These are phyloP conservation scores for Drosophila greeni DNA, from an alignment of 2,888 invertebrate genomes.

Conservation along the genomic window DNA sequence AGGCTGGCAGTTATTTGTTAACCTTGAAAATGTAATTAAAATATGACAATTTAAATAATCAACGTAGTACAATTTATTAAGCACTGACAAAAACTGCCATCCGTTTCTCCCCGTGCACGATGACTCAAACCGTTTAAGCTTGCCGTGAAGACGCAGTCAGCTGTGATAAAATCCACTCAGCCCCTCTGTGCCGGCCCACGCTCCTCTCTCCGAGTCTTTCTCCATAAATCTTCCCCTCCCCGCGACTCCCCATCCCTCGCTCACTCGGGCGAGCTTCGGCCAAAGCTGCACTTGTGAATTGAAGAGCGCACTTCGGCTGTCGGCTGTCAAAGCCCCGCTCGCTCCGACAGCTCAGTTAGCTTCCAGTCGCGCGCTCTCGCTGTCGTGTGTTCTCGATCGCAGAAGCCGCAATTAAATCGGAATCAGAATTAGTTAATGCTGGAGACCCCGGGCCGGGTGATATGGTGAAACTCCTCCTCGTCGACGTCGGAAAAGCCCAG, in stretches of 20 bases:
- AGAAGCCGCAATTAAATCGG: constrained; percentile 8
- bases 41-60: too few species aligned
- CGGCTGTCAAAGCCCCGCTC: constrained; percentile 41
- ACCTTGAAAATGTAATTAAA: too few species aligned
- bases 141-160: constrained; percentile 23
- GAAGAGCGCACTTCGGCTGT: constrained; percentile 5
- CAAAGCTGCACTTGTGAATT: constrained; percentile 60
- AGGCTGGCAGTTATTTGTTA: background rate
- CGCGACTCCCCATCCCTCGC: background rate
- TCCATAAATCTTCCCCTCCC: background rate
- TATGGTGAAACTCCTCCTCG: constrained; percentile 30
- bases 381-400: constrained; percentile 43
- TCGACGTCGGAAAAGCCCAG: constrained; percentile 51
- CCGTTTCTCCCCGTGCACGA: constrained; percentile 10
- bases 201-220: constrained; percentile 2
- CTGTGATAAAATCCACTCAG: constrained; percentile 32
- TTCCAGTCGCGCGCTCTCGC: constrained; percentile 54
- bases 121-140: constrained; percentile 17
- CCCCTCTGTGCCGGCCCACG: constrained; percentile 15
- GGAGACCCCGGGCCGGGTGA: constrained; percentile 26
- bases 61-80: too few species aligned
- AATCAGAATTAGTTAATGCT: constrained; percentile 13
- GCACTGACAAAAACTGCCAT: background rate
- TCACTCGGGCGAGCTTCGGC: constrained; percentile 45
- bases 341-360: constrained; percentile 42